Evolutionary conservation across 2,888 invertebrate genomes (phyloP), one percentile per base, ranked within the genome.

Genomic region (Himalopsyche tibetana): DNA sequence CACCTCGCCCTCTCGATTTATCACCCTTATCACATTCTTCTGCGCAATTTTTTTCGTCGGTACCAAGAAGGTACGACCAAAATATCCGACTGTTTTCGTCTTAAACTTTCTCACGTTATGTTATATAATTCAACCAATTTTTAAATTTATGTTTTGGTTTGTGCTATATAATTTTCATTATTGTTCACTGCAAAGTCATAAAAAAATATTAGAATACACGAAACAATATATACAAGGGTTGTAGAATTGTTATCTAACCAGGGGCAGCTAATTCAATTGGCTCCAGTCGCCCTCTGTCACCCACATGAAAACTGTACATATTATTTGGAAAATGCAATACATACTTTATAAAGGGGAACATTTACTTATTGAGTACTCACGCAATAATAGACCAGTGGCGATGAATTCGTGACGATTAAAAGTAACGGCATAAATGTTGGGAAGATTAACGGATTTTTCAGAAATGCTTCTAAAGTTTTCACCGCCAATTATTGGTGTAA

Each of bases 21-120:
- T 69, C 82, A 36, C 84, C 36, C 82, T 82, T 55, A n/a, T 55
- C n/a, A 36, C n/a, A 82, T 51, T 36, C 38, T 82, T 82, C 38
- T 38, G 38, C 36, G 28, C 28, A 36, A 2, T 2, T 63, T 63
- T 19, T 56, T 17, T 11, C n/a, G 36, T 69, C 36, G 6, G 12
- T 36, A 12, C 15, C 36, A 4, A 38, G 12, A 74, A 36, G 8
- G n/a, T 74, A 15, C 36, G 15, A 74, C 15, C 38, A 38, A 74
- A 74, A 74, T 74, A 11, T 74, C 36, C 38, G 51, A 2, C 12
- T 51, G 3, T 15, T 15, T 51, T 51, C 15, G 9, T 11, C 15
- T 51, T 51, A 12, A 15, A 15, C 45, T 51, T 51, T 51, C 3
- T 11, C 45, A 51, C 11, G 9, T 11, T 11, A 51, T 51, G 8